Evolutionary conservation across 2,113 vertebrate genomes (phyloP).

Genomic region (Apodemus speciosus): DNA sequence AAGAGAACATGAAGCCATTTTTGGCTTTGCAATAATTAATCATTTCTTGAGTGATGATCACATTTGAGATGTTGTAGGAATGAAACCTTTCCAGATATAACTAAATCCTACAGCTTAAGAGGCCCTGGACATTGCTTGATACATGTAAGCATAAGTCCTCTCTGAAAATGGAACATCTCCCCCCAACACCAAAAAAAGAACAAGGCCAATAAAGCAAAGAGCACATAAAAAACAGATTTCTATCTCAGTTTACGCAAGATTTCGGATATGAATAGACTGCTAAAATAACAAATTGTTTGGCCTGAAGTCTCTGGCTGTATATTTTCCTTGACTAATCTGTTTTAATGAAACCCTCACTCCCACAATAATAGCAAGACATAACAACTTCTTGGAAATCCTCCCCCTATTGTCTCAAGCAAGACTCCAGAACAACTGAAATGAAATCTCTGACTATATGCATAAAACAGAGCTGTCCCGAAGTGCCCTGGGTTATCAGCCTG

Average conservation of each 20-base stretch:
- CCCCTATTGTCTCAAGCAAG: constrained; percentile 62
- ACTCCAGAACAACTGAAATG: constrained; percentile 63
- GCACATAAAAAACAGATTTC: constrained; percentile 42
- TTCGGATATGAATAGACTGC: constrained; percentile 19
- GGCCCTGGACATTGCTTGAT: neutral
- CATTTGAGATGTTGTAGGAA: neutral
- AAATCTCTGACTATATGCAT: constrained; percentile 62
- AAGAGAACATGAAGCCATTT: neutral
- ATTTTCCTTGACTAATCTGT: constrained; percentile 69
- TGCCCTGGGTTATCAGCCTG: constrained; percentile 58
- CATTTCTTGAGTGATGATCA: neutral
- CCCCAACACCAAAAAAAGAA: neutral
- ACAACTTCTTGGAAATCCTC: constrained; percentile 72
- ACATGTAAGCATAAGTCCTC: neutral
- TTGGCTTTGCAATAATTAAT: neutral
- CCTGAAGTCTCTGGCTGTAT: constrained; percentile 47
- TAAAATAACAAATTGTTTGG: constrained; percentile 62
- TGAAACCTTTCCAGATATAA: neutral
- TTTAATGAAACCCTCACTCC: constrained; percentile 71
- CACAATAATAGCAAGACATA: constrained; percentile 68
- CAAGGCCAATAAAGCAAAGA: neutral
- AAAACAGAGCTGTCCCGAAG: constrained; percentile 14
- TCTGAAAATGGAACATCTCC: neutral
- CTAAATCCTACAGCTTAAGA: neutral
- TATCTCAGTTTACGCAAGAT: constrained; percentile 1